Evolutionary conservation across 1,140 invertebrate genomes (phyloP), one percentile per base, ranked within the genome.

Genomic region (Anthonomus grandis): DNA sequence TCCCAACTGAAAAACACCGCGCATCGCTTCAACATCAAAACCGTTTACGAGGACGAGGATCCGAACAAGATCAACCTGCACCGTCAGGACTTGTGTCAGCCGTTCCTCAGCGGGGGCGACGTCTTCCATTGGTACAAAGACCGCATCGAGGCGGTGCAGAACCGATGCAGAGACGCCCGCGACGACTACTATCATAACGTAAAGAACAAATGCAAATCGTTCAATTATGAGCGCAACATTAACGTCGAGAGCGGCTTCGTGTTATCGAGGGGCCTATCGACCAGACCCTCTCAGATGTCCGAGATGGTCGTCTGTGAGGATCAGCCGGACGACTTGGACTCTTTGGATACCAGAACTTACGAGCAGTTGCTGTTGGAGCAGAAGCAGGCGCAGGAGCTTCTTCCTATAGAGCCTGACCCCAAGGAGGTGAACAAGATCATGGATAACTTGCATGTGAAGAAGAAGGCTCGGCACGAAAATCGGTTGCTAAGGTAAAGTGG

Each of bases 71-170:
- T 39, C 4, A n/a, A 27, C 41, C 17, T 39, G n/a, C 44, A 47
- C 31, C 18, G 37, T 27, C 19, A 48, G 8, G 24, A 23, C 6
- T 45, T 38, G 18, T 66, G 50, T 51, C 47, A 70, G 38, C 74
- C 76, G 4, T 61, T 82, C 41, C 52, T 75, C 15, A 68, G 76
- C 44, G 74, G 76, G 46, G 67, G 68, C 57, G 71, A 76, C 57
- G 75, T 78, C 22, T 72, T 81, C 19, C 73, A 79, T 21, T 83
- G 79, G 79, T 75, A 82, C 61, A 75, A 70, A 57, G 70, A 75
- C 44, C 79, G 81, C 61, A 69, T 74, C 4, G 64, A 74, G 37
- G 59, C 23, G 6, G 24, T 72, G 8, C 44, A 65, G 31, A 57
- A 55, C 15, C 59, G 60, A 39, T 67, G 63, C 42, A 55, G 62